phyloP scores from a whole-genome alignment of 2,888 invertebrate species.

The Platypus cylindrus region DNA sequence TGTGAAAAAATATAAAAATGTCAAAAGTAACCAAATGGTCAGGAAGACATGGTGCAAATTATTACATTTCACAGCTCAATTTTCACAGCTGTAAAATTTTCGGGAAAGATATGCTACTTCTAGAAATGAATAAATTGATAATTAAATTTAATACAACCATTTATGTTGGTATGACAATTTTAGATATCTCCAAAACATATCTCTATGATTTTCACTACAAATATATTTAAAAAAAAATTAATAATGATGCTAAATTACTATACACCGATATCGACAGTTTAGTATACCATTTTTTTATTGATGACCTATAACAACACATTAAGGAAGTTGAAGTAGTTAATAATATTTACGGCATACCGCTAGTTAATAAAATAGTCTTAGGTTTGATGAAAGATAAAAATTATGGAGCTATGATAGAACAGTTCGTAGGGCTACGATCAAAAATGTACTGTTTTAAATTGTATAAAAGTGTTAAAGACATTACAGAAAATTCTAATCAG shows the following conservation, averaged over 20 bases:
- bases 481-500: no score
- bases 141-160: constrained; percentile 6
- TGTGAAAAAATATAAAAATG: constrained; percentile 6
- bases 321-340: constrained; percentile 10
- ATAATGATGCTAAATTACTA: constrained; percentile 7
- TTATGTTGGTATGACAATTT: constrained; percentile 4
- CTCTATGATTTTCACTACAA: constrained; percentile 19
- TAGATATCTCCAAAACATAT: constrained; percentile 16
- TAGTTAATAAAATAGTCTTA: constrained; percentile 5
- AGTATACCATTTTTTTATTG: constrained; percentile 6
- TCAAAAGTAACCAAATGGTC: constrained; percentile 6
- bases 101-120: constrained; percentile 2
- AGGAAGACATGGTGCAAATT: constrained; percentile 6
- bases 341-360: constrained; percentile 7
- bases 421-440: constrained; percentile 6
- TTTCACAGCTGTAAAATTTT: constrained; percentile 4
- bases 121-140: constrained; percentile 3
- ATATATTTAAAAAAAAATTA: constrained; percentile 12
- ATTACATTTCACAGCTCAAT: constrained; percentile 5
- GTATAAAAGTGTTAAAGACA: no score
- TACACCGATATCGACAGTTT: constrained; percentile 9
- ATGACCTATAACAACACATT: constrained; percentile 11
- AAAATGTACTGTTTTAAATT: no score
- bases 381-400: constrained; percentile 8
- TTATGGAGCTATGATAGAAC: constrained; percentile 1